Evolutionary conservation across 1,140 invertebrate species (phyloP), one percentile per base, ranked within the genome.

Genomic region (Heliconius hewitsoni): DNA sequence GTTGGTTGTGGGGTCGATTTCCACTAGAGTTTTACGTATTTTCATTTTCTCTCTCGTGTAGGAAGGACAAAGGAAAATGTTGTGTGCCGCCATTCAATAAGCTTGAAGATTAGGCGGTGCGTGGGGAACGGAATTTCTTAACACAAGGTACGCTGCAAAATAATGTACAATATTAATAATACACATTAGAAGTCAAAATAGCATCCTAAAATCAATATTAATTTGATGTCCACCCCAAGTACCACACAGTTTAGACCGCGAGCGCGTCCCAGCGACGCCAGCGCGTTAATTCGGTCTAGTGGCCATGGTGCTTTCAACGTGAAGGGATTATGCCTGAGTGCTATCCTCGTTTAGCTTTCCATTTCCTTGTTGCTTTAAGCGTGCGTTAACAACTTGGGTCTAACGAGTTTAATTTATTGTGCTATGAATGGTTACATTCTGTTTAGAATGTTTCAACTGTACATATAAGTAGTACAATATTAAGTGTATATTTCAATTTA

Each of bases 241-340:
- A 18, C 16, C 46, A 11, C 72, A 42, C 42, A 30, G 18, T 72
- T 46, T 50, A 46, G 37, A 76, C 37, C 66, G 39, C 74, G 37
- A 76, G 74, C 60, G 74, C 74, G 27, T 66, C 55, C 16, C 60
- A 50, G 60, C 66, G 23, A 9, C 18, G 73, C 23, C 19, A 42
- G 1, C 74, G 74, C 30, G 39, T 76, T 71, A 76, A 42, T 70
- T 34, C 74, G 74, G 74, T 76, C 74, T 71, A 76, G 37, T 76
- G 74, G 39, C 74, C 50, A 6, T n/a, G 57, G 57, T 13, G 60
- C 60, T 66, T 66, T 66, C 60, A 16, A 6, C 60, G 60, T 27
- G 60, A 66, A 66, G 60, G 60, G 60, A 66, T 66, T 66, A 66
- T 66, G 60, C 23, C 60, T 30, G 60, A 66, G 60, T 66, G 23